Percentiles rank a stretch among this genome's conserved stretches.
These are phyloP conservation scores for Callocephalon fimbriatum DNA, from an alignment of 2,113 vertebrate species.

Conservation along the genomic window DNA sequence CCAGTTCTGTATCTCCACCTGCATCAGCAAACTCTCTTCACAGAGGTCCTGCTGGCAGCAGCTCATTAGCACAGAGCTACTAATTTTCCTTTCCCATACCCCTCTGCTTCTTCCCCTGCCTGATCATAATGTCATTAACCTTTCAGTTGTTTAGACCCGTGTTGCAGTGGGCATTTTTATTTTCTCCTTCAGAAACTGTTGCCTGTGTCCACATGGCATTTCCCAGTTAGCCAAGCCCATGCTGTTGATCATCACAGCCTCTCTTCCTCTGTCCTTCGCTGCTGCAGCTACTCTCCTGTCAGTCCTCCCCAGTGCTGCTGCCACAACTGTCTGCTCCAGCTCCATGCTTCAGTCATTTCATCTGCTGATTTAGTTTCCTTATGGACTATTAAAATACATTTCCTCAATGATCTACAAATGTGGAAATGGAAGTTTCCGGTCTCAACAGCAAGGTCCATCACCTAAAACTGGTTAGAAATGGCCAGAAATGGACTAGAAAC, in stretches of 20 bases:
- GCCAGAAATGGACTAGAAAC: too few relatives aligned
- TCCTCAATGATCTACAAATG: background rate
- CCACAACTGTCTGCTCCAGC: background rate
- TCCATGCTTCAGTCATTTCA: background rate
- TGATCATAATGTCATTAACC: background rate
- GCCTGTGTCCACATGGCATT: background rate
- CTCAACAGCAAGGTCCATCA: background rate
- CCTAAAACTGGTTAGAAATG: too few relatives aligned
- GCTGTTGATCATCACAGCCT: background rate
- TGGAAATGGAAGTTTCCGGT: background rate
- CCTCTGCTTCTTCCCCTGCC: background rate
- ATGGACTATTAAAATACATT: background rate
- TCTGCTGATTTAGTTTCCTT: background rate
- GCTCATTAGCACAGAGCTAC: background rate
- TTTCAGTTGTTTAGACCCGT: background rate
- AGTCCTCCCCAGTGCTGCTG: background rate
- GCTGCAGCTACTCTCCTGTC: background rate
- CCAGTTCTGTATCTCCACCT: background rate
- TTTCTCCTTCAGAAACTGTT: background rate
- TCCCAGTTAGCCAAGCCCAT: rapidly evolving
- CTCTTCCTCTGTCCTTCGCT: background rate
- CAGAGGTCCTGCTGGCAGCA: background rate
- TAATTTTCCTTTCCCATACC: background rate
- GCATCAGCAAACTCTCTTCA: background rate
- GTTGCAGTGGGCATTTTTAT: background rate